Base-by-base conservation (phyloP, 2,113 vertebrate genomes). In the Heteronetta atricapilla region DNA sequence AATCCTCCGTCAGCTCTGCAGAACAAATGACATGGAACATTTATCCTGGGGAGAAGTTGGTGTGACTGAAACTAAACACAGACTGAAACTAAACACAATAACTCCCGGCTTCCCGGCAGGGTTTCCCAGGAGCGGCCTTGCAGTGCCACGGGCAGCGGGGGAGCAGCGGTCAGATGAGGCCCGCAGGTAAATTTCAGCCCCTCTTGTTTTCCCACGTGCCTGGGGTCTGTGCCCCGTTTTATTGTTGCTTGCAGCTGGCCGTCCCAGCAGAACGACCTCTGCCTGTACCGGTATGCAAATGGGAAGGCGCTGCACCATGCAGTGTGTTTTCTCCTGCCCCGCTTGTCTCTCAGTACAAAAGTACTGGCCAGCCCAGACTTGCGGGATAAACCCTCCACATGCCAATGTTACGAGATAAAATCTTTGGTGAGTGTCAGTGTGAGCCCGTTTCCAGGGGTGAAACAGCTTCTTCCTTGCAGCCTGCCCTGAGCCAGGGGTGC, bases 401-500 rank as follows among this genome's bases (percentile, higher is more conserved):
- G 62, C n/a, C 50, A 3, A 38, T 1, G 0, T 0, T 46, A 3
- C 3, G 10, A 5, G 55, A 46, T 34, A 6, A 60, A 38, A 12
- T 5, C 58, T 28, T 86, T 68, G 8, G 60, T 14, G 80, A 26
- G 62, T 17, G 42, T 17, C 12, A 2, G 63, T 3, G 11, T 8
- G 22, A 62, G 23, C 78, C 56, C 52, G 0, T 31, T 26, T 3
- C 36, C 88, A 31, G 88, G 0, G 6, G 60, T 25, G 64, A 36
- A 78, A 20, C 77, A 83, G 84, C 87, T 13, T 0, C 69, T 56
- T 60, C 59, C 46, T 46, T 26, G 69, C 50, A 13, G 8, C 76
- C 29, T 22, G 18, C 13, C 44, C 19, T 5, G 59, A 92, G 86
- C 73, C 91, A 36, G 88, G 89, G 93, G 83, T 82, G 52, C 63